These are phyloP conservation scores for Isotomurus palustris DNA, from an alignment of 2,888 invertebrate genomes.

Conservation along the genomic window DNA sequence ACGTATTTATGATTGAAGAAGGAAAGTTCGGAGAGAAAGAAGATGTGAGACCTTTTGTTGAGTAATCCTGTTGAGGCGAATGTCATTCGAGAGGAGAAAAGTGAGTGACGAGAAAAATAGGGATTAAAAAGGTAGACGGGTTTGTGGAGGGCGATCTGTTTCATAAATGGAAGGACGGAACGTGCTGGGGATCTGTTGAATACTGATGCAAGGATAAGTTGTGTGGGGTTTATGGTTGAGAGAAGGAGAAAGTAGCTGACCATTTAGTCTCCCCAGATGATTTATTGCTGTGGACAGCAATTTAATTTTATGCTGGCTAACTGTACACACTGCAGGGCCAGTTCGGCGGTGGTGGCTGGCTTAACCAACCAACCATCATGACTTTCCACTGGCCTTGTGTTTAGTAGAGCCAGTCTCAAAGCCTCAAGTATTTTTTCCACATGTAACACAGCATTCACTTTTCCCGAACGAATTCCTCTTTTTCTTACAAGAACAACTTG, in stretches of 20 bases:
- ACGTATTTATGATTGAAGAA: no score
- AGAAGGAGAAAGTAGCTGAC: constrained; percentile 11
- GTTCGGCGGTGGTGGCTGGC: no score
- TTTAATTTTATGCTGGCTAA: constrained; percentile 17
- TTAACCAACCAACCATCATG: constrained; percentile 4
- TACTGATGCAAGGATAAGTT: background rate
- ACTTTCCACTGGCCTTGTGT: no score
- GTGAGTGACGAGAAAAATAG: no score
- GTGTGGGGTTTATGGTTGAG: no score
- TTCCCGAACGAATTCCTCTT: background rate
- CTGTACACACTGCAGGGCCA: background rate
- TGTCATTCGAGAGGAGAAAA: no score
- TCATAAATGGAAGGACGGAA: background rate
- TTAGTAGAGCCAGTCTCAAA: no score
- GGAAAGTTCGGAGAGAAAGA: no score
- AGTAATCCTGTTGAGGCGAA: constrained; percentile 10
- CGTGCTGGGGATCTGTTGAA: constrained; percentile 10
- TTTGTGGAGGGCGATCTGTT: no score
- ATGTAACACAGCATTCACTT: background rate
- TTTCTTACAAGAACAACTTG: background rate
- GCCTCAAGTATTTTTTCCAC: background rate
- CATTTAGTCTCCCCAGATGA: constrained; percentile 8
- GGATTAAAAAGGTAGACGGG: no score
- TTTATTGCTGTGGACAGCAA: constrained; percentile 12
- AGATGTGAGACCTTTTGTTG: no score